Evolutionary conservation across 2,113 vertebrate genomes (phyloP).

Genomic region (Pycnonotus jocosus): DNA sequence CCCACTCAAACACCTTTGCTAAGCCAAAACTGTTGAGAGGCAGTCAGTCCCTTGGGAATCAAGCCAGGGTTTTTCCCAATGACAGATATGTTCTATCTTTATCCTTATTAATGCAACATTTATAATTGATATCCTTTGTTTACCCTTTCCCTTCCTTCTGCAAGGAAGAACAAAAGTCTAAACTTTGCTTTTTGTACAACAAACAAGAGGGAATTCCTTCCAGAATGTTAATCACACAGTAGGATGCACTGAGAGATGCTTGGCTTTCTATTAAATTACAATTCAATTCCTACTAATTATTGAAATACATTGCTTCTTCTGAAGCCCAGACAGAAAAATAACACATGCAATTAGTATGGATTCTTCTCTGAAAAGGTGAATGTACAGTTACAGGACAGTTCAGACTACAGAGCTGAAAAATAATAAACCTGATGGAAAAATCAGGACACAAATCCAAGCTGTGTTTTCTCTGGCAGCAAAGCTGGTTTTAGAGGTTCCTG

Average conservation of each 20-base stretch:
- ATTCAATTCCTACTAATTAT: background rate
- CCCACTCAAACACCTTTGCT: background rate
- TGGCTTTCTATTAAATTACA: background rate
- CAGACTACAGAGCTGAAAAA: background rate
- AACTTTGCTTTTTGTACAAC: background rate
- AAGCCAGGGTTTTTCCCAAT: conserved; percentile 8
- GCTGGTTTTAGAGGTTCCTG: background rate
- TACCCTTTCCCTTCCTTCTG: background rate
- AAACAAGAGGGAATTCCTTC: background rate
- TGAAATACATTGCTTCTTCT: background rate
- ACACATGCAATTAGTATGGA: background rate
- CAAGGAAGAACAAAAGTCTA: background rate
- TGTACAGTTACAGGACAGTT: background rate
- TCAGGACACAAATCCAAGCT: background rate
- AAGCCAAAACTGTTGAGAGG: conserved; percentile 4
- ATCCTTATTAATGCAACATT: background rate
- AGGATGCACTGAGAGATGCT: background rate
- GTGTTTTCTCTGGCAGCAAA: background rate
- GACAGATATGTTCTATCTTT: conserved; percentile 26
- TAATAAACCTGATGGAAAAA: background rate
- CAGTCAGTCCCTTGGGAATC: background rate
- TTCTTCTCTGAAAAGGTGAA: background rate
- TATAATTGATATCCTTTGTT: conserved; percentile 24
- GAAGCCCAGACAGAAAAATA: background rate
- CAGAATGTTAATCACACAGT: background rate